Conservation (phyloP, 2,797 vertebrate genomes). For the Sciurus carolinensis region DNA sequence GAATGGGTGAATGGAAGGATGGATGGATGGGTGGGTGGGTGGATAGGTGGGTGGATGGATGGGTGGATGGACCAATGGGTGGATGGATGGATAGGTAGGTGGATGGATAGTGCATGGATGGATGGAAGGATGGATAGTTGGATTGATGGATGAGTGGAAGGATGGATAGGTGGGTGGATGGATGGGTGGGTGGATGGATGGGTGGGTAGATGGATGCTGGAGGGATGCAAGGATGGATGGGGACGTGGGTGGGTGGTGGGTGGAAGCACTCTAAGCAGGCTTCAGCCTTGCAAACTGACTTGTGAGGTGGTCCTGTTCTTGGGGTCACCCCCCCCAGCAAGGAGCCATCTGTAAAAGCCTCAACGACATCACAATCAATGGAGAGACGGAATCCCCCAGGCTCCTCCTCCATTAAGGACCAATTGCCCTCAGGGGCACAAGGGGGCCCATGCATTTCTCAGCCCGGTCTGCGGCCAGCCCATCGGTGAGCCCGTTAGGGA, state of each 20-base stretch:
- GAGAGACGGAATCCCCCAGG: background rate
- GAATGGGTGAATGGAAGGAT: no score
- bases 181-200: no score
- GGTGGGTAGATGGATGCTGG: no score
- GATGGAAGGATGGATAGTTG: no score
- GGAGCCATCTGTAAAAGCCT: background rate
- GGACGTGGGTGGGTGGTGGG: no score
- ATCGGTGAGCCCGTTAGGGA: conserved; percentile 72
- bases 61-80: no score
- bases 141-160: background rate
- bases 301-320: background rate
- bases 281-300: background rate
- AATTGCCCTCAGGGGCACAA: background rate
- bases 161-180: background rate
- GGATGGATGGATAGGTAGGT: no score
- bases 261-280: background rate
- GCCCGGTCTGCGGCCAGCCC: conserved; percentile 41
- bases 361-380: conserved; percentile 66
- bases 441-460: conserved; percentile 72
- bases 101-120: no score
- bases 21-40: no score
- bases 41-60: no score
- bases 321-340: background rate
- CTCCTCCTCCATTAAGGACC: conserved; percentile 18
- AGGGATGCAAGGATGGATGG: no score